Evolutionary conservation across 2,888 invertebrate species (phyloP).

Genomic region (Aspidiotus destructor): DNA sequence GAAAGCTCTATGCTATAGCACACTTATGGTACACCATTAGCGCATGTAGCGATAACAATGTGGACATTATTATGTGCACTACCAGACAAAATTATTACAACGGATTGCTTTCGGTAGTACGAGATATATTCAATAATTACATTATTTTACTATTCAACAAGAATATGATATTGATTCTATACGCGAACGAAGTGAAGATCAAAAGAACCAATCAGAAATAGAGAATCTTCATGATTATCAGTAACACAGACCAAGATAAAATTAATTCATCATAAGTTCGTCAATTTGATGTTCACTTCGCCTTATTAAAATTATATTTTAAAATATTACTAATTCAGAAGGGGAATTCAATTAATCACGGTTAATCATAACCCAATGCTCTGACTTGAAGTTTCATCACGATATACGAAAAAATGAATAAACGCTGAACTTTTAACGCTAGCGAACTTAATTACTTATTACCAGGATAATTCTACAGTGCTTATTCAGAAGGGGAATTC

Average conservation of each 20-base stretch:
- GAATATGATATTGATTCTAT: background rate
- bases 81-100: no score
- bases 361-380: constrained; percentile 31
- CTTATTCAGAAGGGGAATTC: background rate
- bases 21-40: constrained; percentile 31
- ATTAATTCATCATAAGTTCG: constrained; percentile 36
- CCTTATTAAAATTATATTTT: no score
- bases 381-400: constrained; percentile 20
- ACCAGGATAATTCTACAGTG: no score
- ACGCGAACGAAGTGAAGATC: background rate
- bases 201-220: constrained; percentile 29
- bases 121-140: no score
- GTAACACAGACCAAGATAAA: constrained; percentile 42
- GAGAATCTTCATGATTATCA: constrained; percentile 38
- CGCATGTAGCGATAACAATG: constrained; percentile 10
- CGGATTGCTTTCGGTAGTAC: no score
- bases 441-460: background rate
- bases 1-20: constrained; percentile 30
- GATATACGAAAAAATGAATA: no score
- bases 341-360: constrained; percentile 8
- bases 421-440: no score
- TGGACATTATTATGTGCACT: constrained; percentile 34
- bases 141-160: no score
- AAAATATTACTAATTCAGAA: no score
- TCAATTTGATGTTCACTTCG: no score